These are phyloP conservation scores for Megaceryle maxima DNA, from an alignment of 2,113 vertebrate species.

Conservation along the genomic window DNA sequence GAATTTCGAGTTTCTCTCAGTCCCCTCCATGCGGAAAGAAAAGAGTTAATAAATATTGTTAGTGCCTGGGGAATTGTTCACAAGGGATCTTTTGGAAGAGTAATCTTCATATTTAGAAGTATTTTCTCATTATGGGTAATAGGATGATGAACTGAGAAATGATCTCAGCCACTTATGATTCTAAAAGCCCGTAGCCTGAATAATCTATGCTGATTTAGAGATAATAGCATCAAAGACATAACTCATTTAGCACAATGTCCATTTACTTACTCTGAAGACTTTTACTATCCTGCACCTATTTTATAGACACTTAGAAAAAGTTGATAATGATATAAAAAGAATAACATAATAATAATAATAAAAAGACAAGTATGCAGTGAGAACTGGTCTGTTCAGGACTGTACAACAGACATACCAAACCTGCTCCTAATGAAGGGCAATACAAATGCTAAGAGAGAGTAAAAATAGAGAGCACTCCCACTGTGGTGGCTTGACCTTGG, in stretches of 20 bases:
- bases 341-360: not conserved
- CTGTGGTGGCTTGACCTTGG: no score
- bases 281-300: slow-evolving; percentile 59
- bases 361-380: not conserved
- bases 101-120: slow-evolving; percentile 75
- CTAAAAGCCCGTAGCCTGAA: slow-evolving; percentile 73
- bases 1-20: not conserved
- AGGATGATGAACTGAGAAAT: slow-evolving; percentile 79
- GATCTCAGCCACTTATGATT: slow-evolving; percentile 72
- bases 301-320: slow-evolving; percentile 44
- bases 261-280: slow-evolving; percentile 74
- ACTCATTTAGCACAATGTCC: slow-evolving; percentile 75
- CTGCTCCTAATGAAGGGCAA: not conserved
- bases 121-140: slow-evolving; percentile 79
- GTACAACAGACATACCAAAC: not conserved
- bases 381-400: not conserved
- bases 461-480: not conserved
- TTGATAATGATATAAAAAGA: slow-evolving; percentile 57
- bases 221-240: slow-evolving; percentile 76
- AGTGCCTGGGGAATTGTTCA: slow-evolving; percentile 53
- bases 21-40: not conserved
- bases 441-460: not conserved
- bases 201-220: slow-evolving; percentile 76
- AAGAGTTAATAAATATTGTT: slow-evolving; percentile 66
- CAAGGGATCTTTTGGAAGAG: slow-evolving; percentile 69